A percentile compares a stretch with the other conserved stretches of the same genome.
Evolutionary conservation across 2,888 invertebrate genomes (phyloP).

Genomic region (Drosophila fulvimacula): DNA sequence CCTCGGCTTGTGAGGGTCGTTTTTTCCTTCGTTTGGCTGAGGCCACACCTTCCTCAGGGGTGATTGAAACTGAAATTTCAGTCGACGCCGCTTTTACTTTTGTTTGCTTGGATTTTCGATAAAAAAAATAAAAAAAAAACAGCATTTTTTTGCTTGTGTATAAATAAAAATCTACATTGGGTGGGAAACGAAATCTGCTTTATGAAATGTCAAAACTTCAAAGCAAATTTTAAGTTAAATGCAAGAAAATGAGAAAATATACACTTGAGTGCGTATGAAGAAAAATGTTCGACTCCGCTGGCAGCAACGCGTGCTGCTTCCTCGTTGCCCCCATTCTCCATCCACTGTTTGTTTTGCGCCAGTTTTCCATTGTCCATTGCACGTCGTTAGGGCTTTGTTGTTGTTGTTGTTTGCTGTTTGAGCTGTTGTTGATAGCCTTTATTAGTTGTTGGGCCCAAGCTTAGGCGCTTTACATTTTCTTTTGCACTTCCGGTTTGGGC

Average conservation of each 20-base stretch:
- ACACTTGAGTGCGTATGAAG: constrained; percentile 80
- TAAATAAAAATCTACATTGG: constrained; percentile 45
- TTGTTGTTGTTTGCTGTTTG: constrained; percentile 65
- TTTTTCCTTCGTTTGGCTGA: constrained; percentile 58
- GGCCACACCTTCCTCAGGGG: constrained; percentile 84
- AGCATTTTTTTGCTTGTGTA: constrained; percentile 31
- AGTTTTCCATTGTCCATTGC: constrained; percentile 63
- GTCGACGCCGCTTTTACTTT: constrained; percentile 73
- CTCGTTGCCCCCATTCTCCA: constrained; percentile 11
- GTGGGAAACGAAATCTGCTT: constrained; percentile 71
- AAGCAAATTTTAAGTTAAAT: constrained; percentile 78
- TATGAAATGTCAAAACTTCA: constrained; percentile 83
- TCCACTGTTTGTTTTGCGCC: constrained; percentile 54
- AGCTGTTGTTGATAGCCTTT: constrained; percentile 81
- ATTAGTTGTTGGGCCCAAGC: constrained; percentile 78
- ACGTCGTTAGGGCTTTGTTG: constrained; percentile 48
- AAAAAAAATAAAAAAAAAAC: constrained; percentile 35
- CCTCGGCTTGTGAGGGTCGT: constrained; percentile 67
- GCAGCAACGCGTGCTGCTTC: constrained; percentile 37
- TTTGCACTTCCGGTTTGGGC: constrained; percentile 52
- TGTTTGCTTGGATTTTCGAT: constrained; percentile 75
- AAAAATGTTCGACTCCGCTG: constrained; percentile 61
- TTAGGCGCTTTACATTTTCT: constrained; percentile 71
- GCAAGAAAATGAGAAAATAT: constrained; percentile 82
- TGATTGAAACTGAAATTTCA: constrained; percentile 71